These are phyloP conservation scores for Urechis unicinctus DNA, from an alignment of 2,888 invertebrate genomes.

Conservation along the genomic window DNA sequence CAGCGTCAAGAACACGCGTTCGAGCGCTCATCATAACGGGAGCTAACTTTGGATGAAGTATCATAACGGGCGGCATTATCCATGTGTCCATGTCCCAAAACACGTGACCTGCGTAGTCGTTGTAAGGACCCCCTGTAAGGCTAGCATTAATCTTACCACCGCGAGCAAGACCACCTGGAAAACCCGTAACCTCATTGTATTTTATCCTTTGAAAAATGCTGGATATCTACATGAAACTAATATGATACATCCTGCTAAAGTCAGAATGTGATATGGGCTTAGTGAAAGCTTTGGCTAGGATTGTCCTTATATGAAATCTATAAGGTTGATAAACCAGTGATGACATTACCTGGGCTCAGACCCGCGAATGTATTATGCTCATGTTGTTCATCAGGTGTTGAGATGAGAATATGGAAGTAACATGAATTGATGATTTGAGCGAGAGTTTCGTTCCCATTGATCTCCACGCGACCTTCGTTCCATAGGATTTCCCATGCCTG, in stretches of 20 bases:
- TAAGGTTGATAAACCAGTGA: no score
- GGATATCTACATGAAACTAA: no score
- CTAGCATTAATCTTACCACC: conserved; percentile 20
- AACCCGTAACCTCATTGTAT: no score
- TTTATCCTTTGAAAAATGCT: no score
- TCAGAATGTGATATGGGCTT: no score
- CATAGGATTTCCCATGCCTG: conserved; percentile 34
- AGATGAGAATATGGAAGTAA: conserved; percentile 41
- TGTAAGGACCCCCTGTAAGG: conserved; percentile 16
- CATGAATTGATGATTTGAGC: conserved; percentile 32
- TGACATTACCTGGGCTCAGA: conserved; percentile 35
- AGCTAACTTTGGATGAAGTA: conserved; percentile 34
- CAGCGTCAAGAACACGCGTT: conserved; percentile 30
- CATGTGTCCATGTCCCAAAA: conserved; percentile 51
- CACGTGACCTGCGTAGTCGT: conserved; percentile 44
- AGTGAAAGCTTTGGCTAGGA: no score
- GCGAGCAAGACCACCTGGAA: conserved; percentile 24
- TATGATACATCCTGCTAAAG: no score
- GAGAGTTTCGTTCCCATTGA: conserved; percentile 29
- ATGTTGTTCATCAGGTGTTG: conserved; percentile 31
- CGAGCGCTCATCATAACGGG: conserved; percentile 33
- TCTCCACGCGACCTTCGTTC: conserved; percentile 36
- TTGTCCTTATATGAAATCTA: no score
- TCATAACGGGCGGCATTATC: conserved; percentile 43
- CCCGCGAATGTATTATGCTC: conserved; percentile 35